phyloP scores from a whole-genome alignment of 2,113 vertebrate genomes.

The Camelus dromedarius region DNA sequence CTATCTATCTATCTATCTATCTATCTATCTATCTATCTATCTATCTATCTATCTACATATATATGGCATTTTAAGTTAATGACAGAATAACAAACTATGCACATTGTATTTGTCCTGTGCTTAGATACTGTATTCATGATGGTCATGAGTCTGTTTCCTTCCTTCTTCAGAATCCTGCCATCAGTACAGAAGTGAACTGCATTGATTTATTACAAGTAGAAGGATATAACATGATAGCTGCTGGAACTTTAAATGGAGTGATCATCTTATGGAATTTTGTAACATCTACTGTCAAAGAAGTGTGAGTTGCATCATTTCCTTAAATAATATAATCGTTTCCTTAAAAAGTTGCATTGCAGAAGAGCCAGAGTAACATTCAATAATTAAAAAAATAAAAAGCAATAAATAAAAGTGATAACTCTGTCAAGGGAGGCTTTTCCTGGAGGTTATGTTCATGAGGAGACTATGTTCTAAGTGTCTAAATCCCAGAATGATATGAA shows the following conservation, averaged over 20 bases:
- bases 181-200: constrained; percentile 76
- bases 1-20: too few relatives aligned
- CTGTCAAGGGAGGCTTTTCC: not conserved
- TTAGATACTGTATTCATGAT: not conserved
- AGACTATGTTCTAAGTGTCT: not conserved
- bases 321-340: not conserved
- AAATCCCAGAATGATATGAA: not conserved
- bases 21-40: too few relatives aligned
- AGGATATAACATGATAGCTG: constrained; percentile 83
- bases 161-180: constrained; percentile 73
- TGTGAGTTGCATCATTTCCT: constrained; percentile 83
- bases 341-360: not conserved
- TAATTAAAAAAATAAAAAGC: not conserved
- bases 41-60: not conserved
- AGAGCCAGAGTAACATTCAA: not conserved
- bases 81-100: not conserved
- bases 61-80: not conserved
- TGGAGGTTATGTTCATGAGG: not conserved
- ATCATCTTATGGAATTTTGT: constrained; percentile 87
- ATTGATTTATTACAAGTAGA: constrained; percentile 84
- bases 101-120: not conserved
- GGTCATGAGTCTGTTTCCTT: not conserved
- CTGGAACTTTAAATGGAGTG: constrained; percentile 82
- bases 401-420: not conserved
- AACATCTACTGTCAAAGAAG: constrained; percentile 79